Conservation (phyloP, 2,888 invertebrate genomes). For the Priocnemis perturbator region DNA sequence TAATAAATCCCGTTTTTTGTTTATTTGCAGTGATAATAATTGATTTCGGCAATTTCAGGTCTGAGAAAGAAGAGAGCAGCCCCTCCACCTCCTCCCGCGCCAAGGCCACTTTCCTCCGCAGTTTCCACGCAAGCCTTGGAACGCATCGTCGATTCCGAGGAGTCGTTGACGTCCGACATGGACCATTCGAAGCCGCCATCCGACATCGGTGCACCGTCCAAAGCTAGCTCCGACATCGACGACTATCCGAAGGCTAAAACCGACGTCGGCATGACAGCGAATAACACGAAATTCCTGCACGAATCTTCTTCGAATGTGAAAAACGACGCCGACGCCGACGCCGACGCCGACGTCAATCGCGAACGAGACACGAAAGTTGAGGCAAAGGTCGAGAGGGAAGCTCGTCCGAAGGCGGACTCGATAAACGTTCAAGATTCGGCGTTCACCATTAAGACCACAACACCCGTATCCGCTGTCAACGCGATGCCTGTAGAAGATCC, state of each 20-base stretch:
- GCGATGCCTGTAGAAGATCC: slow-evolving; percentile 36
- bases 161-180: slow-evolving; percentile 70
- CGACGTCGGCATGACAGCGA: slow-evolving; percentile 57
- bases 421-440: slow-evolving; percentile 21
- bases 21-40: no score
- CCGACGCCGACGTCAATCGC: not conserved
- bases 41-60: slow-evolving; percentile 64
- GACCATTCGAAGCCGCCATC: slow-evolving; percentile 70
- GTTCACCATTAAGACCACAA: slow-evolving; percentile 19
- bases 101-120: slow-evolving; percentile 65
- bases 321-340: not conserved
- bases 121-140: slow-evolving; percentile 69
- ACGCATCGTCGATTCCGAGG: slow-evolving; percentile 72
- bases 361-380: not conserved
- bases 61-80: slow-evolving; percentile 79
- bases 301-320: slow-evolving; percentile 20
- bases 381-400: not conserved
- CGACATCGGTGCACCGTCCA: slow-evolving; percentile 64
- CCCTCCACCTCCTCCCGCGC: slow-evolving; percentile 74
- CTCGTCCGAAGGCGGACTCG: slow-evolving; percentile 13
- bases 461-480: not conserved
- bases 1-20: no score
- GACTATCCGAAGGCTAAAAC: slow-evolving; percentile 63
- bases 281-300: slow-evolving; percentile 35
- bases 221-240: slow-evolving; percentile 63